Conservation (phyloP, 2,888 invertebrate species). For the Cephus pygmeus region DNA sequence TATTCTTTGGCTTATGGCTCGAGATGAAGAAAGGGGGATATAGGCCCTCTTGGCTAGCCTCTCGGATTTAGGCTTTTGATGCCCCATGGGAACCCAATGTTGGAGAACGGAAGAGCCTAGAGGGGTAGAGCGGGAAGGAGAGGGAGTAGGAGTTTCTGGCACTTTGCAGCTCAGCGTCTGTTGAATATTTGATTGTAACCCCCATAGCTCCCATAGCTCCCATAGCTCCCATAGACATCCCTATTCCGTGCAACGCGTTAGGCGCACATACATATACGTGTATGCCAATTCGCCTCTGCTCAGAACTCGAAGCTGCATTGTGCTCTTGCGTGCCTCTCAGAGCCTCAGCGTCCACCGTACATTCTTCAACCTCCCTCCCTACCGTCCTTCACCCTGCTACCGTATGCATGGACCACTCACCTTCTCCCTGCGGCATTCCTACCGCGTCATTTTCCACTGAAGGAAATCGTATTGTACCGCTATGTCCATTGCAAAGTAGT, state of each 20-base stretch:
- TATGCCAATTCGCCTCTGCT: not conserved
- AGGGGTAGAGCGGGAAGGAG: conserved; percentile 16
- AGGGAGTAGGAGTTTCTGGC: conserved; percentile 51
- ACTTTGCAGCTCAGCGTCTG: conserved; percentile 55
- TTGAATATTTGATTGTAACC: conserved; percentile 53
- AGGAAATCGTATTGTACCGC: not conserved
- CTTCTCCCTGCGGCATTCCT: not conserved
- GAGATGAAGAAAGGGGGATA: not conserved
- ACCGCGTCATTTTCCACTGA: not conserved
- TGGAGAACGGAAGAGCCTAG: not conserved
- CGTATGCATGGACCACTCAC: conserved; percentile 10
- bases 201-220: conserved; percentile 5
- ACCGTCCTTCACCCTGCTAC: not conserved
- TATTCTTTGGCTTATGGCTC: not conserved
- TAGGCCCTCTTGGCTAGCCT: not conserved
- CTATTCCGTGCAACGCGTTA: not conserved
- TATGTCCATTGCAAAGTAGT: not conserved
- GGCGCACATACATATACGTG: not conserved
- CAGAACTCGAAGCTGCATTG: conserved; percentile 2
- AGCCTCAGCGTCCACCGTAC: not conserved
- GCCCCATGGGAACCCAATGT: conserved; percentile 3
- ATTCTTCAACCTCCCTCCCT: not conserved
- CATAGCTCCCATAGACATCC: not conserved
- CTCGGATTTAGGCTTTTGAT: conserved; percentile 13
- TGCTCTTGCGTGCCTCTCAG: not conserved